phyloP scores from a whole-genome alignment of 2,113 vertebrate species.

The Crocuta crocuta region DNA sequence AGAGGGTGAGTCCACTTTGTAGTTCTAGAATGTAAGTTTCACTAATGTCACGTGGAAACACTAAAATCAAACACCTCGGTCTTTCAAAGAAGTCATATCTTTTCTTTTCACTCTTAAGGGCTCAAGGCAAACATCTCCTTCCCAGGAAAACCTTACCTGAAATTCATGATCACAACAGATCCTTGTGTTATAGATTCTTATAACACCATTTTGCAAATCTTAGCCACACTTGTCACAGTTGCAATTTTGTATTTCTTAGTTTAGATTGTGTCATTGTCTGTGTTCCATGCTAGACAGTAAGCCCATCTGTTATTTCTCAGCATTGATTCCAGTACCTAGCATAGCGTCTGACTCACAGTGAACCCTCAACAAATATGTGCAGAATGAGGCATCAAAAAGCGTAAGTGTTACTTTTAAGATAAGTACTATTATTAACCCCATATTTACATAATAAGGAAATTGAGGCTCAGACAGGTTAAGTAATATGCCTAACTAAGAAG shows the following conservation, averaged over 20 bases:
- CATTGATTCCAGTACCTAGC: neutral
- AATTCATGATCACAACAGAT: neutral
- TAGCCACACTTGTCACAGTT: neutral
- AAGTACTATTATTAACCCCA: neutral
- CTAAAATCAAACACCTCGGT: neutral
- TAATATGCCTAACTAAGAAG: neutral
- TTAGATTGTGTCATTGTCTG: neutral
- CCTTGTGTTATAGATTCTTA: neutral
- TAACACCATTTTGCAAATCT: neutral
- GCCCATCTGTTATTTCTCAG: neutral
- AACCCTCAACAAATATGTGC: constrained; percentile 8
- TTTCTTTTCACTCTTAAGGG: constrained; percentile 30
- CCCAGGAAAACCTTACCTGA: neutral
- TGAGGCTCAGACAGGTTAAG: constrained; percentile 4
- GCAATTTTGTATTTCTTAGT: neutral
- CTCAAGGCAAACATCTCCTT: neutral
- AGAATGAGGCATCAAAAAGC: constrained; percentile 9
- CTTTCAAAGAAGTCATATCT: neutral
- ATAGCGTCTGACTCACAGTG: neutral
- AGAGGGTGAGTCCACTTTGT: neutral
- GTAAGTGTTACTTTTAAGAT: neutral
- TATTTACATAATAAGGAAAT: neutral
- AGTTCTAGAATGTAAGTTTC: neutral
- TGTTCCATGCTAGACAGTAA: neutral
- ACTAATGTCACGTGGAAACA: neutral